Evolutionary conservation across 2,113 vertebrate genomes (phyloP).

Genomic region (Laticauda colubrina): DNA sequence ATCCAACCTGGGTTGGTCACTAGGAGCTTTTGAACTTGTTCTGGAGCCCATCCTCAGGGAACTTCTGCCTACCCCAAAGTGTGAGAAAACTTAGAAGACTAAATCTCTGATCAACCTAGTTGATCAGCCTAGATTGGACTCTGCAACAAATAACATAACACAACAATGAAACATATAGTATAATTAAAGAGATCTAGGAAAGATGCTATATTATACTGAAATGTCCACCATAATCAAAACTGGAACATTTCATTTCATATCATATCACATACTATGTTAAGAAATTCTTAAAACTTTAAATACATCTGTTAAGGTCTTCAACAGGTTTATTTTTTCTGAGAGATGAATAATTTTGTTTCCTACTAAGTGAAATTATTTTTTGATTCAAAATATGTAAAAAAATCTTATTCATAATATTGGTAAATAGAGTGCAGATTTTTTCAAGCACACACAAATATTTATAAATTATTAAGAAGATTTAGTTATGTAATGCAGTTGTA

Average conservation of each 20-base stretch:
- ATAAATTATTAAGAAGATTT: background rate
- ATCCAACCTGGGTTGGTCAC: background rate
- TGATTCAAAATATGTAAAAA: background rate
- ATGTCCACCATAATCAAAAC: background rate
- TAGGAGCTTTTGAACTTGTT: background rate
- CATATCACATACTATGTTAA: background rate
- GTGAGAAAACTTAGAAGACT: background rate
- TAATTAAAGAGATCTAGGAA: background rate
- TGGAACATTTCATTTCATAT: background rate
- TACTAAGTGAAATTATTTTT: background rate
- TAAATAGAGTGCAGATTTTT: background rate
- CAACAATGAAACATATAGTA: constrained; percentile 3
- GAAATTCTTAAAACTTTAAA: background rate
- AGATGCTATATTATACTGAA: background rate
- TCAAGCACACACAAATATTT: background rate
- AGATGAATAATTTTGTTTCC: background rate
- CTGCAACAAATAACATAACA: background rate
- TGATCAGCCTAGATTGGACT: background rate
- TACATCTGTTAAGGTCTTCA: background rate
- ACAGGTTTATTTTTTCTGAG: background rate
- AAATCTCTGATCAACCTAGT: background rate
- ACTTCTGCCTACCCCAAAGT: background rate
- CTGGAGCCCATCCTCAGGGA: background rate
- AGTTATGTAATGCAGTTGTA: background rate
- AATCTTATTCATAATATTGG: background rate